Base-by-base conservation (phyloP, 2,113 vertebrate genomes). In the Ellobius talpinus region DNA sequence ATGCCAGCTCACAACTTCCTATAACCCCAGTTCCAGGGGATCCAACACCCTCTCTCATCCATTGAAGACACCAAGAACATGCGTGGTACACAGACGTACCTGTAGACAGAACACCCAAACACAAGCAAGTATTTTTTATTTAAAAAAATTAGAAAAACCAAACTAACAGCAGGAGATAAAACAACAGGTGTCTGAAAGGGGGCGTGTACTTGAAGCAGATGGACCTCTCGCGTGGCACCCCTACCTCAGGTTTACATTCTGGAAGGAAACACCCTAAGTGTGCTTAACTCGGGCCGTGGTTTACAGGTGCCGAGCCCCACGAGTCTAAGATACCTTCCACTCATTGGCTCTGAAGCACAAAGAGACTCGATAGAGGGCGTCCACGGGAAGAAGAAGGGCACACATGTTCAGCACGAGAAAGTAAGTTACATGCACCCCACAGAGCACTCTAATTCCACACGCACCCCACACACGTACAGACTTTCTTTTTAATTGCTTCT, bases 281-380 rank as follows among this genome's bases (percentile, higher is more conserved):
- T 78, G 55, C 74, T 81, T 87, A 26, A 85, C 39, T n/a, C 33
- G 29, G 21, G 91, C 55, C 88, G 42, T 93, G 88, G 17, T 42
- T 96, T 91, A 9, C 82, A 98, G 98, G 94, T 98, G 9, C 78
- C 93, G 65, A 98, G 97, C 26, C 96, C 97, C 74, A 95, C 94
- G 6, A 98, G 89, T 39, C 74, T 98, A 50, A 96, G 72, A 70
- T 96, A 88, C 74, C 96, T 98, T 50, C 98, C 98, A 66, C 95
- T 98, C 79, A 98, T 98, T 70, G 97, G 97, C 42, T 90, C 87
- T 77, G 97, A 97, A 72, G 87, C 73, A 17, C 95, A 95, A 19
- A 96, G 24, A 42, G 97, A 98, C 0, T 90, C 87, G 3, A 1
- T 52, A 21, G 87, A 98, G 1, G 55, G 55, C 8, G 3, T 90